A percentile compares a stretch with the other conserved stretches of the same genome.
These are phyloP conservation scores for Melanotaenia duboulayi DNA, from an alignment of 2,113 vertebrate species.

Conservation along the genomic window DNA sequence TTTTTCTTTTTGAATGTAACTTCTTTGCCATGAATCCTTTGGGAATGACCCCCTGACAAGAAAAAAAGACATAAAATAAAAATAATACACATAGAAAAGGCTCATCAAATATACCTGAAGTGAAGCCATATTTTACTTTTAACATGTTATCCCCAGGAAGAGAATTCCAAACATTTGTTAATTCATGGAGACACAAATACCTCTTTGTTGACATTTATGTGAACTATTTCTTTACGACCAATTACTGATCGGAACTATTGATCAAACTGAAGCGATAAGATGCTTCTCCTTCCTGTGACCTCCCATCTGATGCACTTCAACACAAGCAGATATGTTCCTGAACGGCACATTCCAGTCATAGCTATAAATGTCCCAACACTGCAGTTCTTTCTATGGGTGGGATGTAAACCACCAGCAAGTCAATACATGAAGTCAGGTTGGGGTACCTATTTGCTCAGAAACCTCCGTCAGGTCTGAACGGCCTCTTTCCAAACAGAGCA, in stretches of 20 bases:
- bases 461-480: background rate
- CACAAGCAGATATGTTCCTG: constrained; percentile 51
- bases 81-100: too few species aligned
- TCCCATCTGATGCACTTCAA: constrained; percentile 52
- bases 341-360: constrained; percentile 79
- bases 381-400: constrained; percentile 24
- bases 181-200: too few species aligned
- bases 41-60: background rate
- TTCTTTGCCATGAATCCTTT: background rate
- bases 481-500: background rate
- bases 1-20: background rate
- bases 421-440: constrained; percentile 54
- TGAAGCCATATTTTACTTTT: too few species aligned
- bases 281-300: constrained; percentile 6
- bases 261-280: background rate
- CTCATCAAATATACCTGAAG: too few species aligned
- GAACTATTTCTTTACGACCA: background rate
- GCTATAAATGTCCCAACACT: constrained; percentile 67
- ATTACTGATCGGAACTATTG: constrained; percentile 5
- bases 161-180: background rate
- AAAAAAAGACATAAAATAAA: too few species aligned
- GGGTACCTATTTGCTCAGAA: constrained; percentile 4
- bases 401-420: constrained; percentile 62
- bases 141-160: too few species aligned
- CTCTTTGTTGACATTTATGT: background rate